These are phyloP conservation scores for Ornithorhynchus anatinus DNA, from an alignment of 2,113 vertebrate genomes.

Conservation along the genomic window DNA sequence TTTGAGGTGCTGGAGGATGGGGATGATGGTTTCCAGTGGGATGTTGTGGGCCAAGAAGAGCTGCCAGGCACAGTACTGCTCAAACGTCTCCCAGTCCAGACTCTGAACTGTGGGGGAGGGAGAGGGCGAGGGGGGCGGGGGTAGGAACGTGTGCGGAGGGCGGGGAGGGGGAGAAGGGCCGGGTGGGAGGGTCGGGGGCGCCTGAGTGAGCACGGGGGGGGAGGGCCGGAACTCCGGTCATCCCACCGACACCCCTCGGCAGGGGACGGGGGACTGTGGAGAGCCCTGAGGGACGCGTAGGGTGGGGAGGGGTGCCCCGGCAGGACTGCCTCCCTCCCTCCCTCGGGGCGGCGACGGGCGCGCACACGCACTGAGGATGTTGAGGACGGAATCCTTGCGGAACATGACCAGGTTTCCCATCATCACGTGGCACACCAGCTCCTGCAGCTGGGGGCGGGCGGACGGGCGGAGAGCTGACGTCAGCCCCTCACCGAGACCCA, in stretches of 20 bases:
- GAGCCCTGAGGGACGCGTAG: accelerated
- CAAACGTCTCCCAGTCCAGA: slow-evolving; percentile 97
- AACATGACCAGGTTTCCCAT: slow-evolving; percentile 98
- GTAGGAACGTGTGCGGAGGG: neutral
- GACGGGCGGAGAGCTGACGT: neutral
- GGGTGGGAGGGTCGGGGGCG: neutral
- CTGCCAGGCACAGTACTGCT: slow-evolving; percentile 98
- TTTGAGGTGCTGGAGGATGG: slow-evolving; percentile 95
- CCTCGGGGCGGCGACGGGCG: accelerated
- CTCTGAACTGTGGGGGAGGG: slow-evolving; percentile 81
- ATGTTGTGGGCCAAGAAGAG: slow-evolving; percentile 94
- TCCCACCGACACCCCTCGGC: neutral
- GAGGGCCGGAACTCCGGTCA: neutral
- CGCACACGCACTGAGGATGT: slow-evolving; percentile 88
- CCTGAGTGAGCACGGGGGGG: neutral
- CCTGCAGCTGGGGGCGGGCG: slow-evolving; percentile 82
- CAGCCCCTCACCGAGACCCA: neutral
- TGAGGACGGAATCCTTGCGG: slow-evolving; percentile 94
- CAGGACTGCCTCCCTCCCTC: neutral
- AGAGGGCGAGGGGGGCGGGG: neutral
- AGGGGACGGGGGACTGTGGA: neutral
- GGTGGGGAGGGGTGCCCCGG: neutral
- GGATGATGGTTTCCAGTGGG: slow-evolving; percentile 91
- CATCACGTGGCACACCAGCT: slow-evolving; percentile 97
- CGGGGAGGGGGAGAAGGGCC: neutral